Evolutionary conservation across 2,113 vertebrate genomes (phyloP), one percentile per base, ranked within the genome.

Genomic region (Dasypus novemcinctus): DNA sequence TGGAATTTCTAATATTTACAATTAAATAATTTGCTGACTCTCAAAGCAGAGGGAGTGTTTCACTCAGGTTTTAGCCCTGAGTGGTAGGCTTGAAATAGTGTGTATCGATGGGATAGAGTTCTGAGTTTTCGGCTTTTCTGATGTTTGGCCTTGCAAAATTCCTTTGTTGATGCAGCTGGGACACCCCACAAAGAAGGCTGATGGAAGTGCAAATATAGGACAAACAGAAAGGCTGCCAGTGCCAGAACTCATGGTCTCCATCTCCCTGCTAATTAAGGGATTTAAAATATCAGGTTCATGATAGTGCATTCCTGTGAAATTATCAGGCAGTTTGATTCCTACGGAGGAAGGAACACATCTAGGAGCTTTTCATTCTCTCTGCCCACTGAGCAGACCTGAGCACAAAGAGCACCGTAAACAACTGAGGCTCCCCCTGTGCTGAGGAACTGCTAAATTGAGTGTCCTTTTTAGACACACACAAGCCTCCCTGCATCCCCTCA

Each of bases 161-260:
- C 14, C 52, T 57, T 43, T 97, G 96, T 97, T 97, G 95, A 92
- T 66, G 68, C 95, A 97, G 97, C 96, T 97, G 97, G 87, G 72
- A 69, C 8, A 11, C 87, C 96, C 92, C 61, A 38, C 79, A 57
- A 87, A 54, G 88, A 88, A 23, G 33, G 31, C 71, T 7, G 61
- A 69, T 0, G 5, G 36, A 74, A 75, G 74, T 11, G 20, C 94
- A 92, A 36, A 66, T 0, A 7, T 36, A 72, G 89, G 89, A 95
- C 93, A 80, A 86, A 91, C 83, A 87, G 69, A 81, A 71, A 46
- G 29, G 43, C 76, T 4, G 54, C 94, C 81, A 29, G 46, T 1
- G 74, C 27, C 36, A 69, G 14, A 87, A 49, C 93, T 66, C 27
- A 0, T 0, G 3, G 57, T 25, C 79, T 27, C 66, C 69, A 20